Base-by-base conservation (phyloP, 1,140 invertebrate genomes). In the Nephotettix cincticeps region DNA sequence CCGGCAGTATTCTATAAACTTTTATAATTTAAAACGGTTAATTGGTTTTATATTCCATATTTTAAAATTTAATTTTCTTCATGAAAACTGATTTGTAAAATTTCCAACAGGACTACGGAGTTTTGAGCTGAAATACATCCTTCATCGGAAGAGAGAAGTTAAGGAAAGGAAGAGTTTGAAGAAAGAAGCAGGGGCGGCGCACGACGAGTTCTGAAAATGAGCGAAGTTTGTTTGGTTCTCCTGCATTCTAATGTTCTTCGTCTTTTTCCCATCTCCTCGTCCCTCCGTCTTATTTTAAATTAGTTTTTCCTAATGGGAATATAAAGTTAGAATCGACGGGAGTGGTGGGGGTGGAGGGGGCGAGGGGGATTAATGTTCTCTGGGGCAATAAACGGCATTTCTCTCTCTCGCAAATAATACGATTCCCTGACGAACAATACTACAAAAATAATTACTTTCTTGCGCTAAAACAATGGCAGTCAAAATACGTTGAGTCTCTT, bases 251-350 rank as follows among this genome's bases (percentile, higher is more conserved):
- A 67, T 67, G 64, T 67, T 67, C 64, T 27, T 67, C 64, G 32
- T 43, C 40, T 43, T 67, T 67, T 67, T 67, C 40, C 32, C 32
- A 9, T 67, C 64, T 43, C 25, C 36, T 25, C 32, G 40, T 67
- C 64, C 64, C 64, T 67, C 64, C 64, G 36, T 43, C 64, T 67
- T 67, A 40, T 67, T 67, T 67, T 67, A 67, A 67, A 67, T 67
- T 67, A 67, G 64, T 67, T 67, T 67, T 67, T 67, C 30, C 64
- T 67, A 67, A 67, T 67, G 64, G 64, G 64, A 67, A 67, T 67
- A 67, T 67, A 67, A 67, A 67, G 64, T 67, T 67, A 67, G 40
- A 23, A 61, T 36, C 40, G 64, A 45, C 17, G 32, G 9, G 13
- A 61, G 63, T 11, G 6, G n/a, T 27, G 14, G 14, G 40, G 23